Conservation (phyloP, 2,888 invertebrate species). For the Mactromeris polynyma region DNA sequence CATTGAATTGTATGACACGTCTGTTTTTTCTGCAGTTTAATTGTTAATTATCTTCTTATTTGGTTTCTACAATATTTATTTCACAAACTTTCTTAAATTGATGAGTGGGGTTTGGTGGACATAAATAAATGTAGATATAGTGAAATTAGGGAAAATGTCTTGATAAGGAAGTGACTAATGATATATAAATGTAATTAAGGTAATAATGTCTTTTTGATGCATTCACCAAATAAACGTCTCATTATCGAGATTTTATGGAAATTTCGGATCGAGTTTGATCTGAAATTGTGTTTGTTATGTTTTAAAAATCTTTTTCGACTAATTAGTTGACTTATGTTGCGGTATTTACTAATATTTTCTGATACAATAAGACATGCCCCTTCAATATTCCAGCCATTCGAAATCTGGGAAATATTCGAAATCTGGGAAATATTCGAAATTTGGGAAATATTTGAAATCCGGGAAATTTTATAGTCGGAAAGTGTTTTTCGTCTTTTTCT, state of each 20-base stretch:
- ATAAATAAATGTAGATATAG: neutral
- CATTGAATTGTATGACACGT: conserved; percentile 6
- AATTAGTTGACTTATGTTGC: neutral
- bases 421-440: too few relatives aligned
- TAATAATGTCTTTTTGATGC: neutral
- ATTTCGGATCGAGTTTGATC: neutral
- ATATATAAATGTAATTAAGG: neutral
- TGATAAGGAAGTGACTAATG: neutral
- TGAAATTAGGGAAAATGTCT: neutral
- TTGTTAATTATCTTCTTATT: conserved; percentile 15
- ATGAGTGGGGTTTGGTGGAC: neutral
- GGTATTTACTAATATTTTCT: too few relatives aligned
- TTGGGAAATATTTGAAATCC: too few relatives aligned
- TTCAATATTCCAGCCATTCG: too few relatives aligned
- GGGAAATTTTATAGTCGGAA: too few relatives aligned
- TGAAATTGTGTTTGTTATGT: neutral
- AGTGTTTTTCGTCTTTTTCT: too few relatives aligned
- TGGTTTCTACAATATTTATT: neutral
- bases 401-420: too few relatives aligned
- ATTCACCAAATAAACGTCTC: neutral
- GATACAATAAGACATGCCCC: too few relatives aligned
- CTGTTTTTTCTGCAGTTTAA: conserved; percentile 11
- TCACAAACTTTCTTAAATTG: neutral
- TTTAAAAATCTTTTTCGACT: neutral
- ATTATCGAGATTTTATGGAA: neutral